Evolutionary conservation across 2,113 vertebrate genomes (phyloP).

Genomic region (Gulo gulo): DNA sequence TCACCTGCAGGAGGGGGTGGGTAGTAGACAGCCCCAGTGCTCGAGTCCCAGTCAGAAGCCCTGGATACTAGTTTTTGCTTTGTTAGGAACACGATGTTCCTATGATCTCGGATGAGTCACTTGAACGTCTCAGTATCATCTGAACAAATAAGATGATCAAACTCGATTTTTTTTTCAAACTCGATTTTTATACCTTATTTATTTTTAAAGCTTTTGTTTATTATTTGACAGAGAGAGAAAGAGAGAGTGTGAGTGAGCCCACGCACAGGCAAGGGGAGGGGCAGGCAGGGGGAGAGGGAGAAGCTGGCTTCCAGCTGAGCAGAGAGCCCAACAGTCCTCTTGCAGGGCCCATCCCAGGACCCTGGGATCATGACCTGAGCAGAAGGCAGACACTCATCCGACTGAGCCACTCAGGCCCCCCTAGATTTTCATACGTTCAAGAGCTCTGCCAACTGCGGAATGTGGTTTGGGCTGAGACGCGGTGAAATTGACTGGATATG

Average conservation of each 20-base stretch:
- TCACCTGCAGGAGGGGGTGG: too few species aligned
- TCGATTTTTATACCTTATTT: not conserved
- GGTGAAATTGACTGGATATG: not conserved
- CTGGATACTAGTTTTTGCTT: not conserved
- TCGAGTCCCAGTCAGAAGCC: not conserved
- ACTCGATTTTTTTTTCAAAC: not conserved
- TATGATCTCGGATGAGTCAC: not conserved
- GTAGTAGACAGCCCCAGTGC: not conserved
- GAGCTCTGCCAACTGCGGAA: not conserved
- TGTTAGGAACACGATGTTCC: not conserved
- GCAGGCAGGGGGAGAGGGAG: not conserved
- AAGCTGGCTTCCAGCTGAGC: not conserved
- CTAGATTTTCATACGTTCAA: not conserved
- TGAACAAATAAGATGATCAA: not conserved
- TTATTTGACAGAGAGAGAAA: not conserved
- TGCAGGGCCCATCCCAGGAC: too few species aligned
- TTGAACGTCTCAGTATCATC: not conserved
- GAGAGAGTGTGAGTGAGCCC: fast-evolving
- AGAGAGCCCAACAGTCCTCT: not conserved
- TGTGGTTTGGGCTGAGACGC: not conserved
- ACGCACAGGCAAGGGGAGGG: too few species aligned
- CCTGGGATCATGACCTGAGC: too few species aligned
- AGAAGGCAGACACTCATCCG: too few species aligned
- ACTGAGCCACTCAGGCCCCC: not conserved
- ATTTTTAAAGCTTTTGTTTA: not conserved